These are phyloP conservation scores for Mionectes macconnelli DNA, from an alignment of 2,113 vertebrate genomes.

Conservation along the genomic window DNA sequence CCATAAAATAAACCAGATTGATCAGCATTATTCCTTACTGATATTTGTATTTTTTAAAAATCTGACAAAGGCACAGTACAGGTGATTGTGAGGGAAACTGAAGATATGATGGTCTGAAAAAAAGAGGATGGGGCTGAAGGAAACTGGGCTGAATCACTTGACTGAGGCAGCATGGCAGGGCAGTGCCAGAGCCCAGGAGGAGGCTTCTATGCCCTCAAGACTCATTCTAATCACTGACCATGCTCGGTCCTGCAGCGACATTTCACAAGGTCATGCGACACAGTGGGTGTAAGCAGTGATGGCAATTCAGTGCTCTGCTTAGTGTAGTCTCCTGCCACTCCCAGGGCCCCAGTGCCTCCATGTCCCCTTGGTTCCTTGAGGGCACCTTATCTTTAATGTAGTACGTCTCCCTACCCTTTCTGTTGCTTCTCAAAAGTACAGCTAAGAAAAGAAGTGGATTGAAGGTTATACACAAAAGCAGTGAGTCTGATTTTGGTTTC, in stretches of 20 bases:
- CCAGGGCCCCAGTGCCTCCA: background rate
- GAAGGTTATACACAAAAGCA: background rate
- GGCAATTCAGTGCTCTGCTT: background rate
- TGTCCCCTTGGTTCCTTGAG: accelerated
- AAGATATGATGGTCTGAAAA: background rate
- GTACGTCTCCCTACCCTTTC: background rate
- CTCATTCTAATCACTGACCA: accelerated
- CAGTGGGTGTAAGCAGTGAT: background rate
- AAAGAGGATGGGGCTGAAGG: background rate
- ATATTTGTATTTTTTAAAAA: background rate
- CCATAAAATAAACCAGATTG: background rate
- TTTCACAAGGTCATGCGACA: background rate
- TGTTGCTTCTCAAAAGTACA: background rate
- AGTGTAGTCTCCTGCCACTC: accelerated
- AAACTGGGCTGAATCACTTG: background rate
- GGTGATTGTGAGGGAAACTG: background rate
- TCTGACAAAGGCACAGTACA: background rate
- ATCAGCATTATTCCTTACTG: background rate
- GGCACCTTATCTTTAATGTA: background rate
- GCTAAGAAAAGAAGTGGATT: background rate
- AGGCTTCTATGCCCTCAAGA: background rate
- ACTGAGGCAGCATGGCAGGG: accelerated
- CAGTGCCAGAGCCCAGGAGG: background rate
- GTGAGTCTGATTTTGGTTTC: background rate
- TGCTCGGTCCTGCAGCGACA: background rate